phyloP scores from a whole-genome alignment of 2,113 vertebrate species.

The Gorsachius goisagi region DNA sequence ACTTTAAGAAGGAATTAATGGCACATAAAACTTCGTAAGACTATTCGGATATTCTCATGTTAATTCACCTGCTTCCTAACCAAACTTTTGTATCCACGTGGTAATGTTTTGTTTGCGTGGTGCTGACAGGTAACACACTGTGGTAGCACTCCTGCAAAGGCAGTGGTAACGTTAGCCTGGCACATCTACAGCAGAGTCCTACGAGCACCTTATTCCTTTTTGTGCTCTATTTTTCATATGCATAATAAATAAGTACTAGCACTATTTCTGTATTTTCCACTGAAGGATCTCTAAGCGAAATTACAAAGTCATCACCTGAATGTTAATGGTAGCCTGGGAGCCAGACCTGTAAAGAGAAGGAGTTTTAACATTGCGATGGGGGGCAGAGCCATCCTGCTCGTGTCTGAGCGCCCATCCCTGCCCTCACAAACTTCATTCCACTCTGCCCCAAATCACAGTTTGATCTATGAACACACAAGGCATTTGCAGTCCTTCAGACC shows the following conservation, averaged over 20 bases:
- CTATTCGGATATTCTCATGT: neutral
- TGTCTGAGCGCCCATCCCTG: rapidly evolving
- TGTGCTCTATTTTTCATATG: neutral
- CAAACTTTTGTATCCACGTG: neutral
- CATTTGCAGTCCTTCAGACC: neutral
- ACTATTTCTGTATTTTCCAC: neutral
- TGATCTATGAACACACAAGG: neutral
- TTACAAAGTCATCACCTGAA: neutral
- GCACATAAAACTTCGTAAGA: neutral
- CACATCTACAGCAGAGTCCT: constrained; percentile 34
- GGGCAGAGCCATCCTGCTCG: neutral
- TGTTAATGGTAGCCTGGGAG: neutral
- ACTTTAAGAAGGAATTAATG: neutral
- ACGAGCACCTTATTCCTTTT: neutral
- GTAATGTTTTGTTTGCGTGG: neutral
- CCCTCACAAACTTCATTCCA: neutral
- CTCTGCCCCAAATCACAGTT: neutral
- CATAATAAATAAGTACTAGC: neutral
- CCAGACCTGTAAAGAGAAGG: neutral
- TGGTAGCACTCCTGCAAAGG: neutral
- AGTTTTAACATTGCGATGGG: neutral
- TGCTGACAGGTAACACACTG: neutral
- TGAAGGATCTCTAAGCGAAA: neutral
- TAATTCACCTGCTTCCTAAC: neutral
- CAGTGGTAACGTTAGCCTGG: neutral